Conservation (phyloP, 1,140 invertebrate species). For the Diorhabda elongata region DNA sequence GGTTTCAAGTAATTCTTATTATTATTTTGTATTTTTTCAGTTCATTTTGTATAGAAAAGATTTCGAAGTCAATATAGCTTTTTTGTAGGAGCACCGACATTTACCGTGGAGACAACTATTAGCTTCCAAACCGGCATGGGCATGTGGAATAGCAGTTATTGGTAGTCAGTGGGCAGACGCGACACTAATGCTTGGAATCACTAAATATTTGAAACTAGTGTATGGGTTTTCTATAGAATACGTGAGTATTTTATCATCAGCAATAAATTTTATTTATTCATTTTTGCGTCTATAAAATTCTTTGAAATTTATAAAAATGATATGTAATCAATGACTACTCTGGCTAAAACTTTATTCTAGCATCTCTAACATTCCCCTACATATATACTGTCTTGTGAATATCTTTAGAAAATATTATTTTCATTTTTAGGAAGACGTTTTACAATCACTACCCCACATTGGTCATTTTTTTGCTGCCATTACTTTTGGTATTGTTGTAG, state of each 20-base stretch:
- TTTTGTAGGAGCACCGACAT: slow-evolving; percentile 40
- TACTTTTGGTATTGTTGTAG: slow-evolving; percentile 55
- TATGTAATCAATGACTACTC: too few species aligned
- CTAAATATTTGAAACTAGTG: slow-evolving; percentile 57
- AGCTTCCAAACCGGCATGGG: slow-evolving; percentile 56
- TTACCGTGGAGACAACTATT: slow-evolving; percentile 57
- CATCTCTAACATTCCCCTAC: too few species aligned
- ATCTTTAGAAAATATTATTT: too few species aligned
- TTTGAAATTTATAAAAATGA: too few species aligned
- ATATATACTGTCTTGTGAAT: too few species aligned
- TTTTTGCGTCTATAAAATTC: too few species aligned
- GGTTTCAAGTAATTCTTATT: not conserved
- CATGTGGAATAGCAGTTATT: slow-evolving; percentile 56
- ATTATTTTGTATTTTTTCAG: not conserved
- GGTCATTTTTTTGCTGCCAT: slow-evolving; percentile 57
- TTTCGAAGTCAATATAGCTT: not conserved
- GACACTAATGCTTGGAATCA: slow-evolving; percentile 56
- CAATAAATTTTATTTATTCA: not conserved
- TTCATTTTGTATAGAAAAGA: not conserved
- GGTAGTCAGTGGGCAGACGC: slow-evolving; percentile 60
- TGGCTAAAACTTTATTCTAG: too few species aligned
- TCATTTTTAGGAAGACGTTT: slow-evolving; percentile 51
- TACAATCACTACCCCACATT: slow-evolving; percentile 56
- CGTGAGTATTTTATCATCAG: slow-evolving; percentile 43
- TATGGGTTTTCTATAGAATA: slow-evolving; percentile 58